Conservation (phyloP, 2,113 vertebrate species). For the Tonatia bakeri region DNA sequence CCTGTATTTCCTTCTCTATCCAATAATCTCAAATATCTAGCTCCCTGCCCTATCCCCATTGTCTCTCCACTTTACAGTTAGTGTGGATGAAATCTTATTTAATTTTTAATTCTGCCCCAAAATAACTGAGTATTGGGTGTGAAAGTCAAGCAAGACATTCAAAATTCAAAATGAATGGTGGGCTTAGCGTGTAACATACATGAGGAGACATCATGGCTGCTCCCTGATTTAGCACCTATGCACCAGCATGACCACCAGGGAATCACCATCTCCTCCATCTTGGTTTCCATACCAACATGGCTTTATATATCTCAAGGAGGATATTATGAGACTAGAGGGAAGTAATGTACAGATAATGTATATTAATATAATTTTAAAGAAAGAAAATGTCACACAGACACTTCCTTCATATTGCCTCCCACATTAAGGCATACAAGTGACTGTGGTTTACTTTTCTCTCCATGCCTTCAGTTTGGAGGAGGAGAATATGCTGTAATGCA, state of each 20-base stretch:
- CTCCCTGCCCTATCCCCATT: not conserved
- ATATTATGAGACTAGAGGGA: not conserved
- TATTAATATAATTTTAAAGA: not conserved
- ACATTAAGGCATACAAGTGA: not conserved
- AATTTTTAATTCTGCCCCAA: not conserved
- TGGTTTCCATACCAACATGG: not conserved
- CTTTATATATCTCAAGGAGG: not conserved
- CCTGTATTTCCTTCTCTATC: not conserved
- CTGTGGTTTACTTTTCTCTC: not conserved
- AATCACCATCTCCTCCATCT: not conserved
- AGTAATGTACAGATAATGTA: not conserved
- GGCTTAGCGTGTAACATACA: not conserved
- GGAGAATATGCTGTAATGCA: not conserved
- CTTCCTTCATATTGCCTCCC: not conserved
- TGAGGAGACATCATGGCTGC: not conserved
- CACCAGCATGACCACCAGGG: not conserved
- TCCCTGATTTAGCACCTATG: not conserved
- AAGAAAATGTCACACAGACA: not conserved
- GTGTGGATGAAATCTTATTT: not conserved
- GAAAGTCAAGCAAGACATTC: not conserved
- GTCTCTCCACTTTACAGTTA: not conserved
- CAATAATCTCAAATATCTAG: not conserved
- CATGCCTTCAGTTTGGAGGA: not conserved
- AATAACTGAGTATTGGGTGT: not conserved
- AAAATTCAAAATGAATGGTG: not conserved